Base-by-base conservation (phyloP, 2,113 vertebrate genomes). In the Saimiri boliviensis region DNA sequence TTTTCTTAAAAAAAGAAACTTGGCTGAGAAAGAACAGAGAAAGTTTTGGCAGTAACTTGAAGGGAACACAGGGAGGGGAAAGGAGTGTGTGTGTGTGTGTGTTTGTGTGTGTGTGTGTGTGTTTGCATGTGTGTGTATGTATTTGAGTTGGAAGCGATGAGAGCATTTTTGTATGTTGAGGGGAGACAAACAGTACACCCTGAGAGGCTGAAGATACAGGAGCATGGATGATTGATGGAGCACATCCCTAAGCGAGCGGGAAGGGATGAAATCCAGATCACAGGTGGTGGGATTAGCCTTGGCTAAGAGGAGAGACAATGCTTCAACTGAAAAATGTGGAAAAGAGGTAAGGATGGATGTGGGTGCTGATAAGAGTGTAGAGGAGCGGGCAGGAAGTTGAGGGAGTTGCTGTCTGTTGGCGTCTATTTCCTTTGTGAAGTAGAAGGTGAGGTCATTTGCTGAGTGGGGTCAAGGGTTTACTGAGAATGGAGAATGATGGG, bases 381-480 rank as follows among this genome's bases (percentile, higher is more conserved):
- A 93, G 92, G 94, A 92, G 89, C 77, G 81, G 85, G 87, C 92
- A 95, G 97, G 97, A 97, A 97, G 96, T 47, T 17, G 74, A 93
- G 95, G 97, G 97, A 96, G 97, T 93, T 85, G 81, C 95, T 97
- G 95, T 97, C 96, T 95, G 80, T 88, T 90, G 96, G 97, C 95
- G 76, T 93, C 76, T 90, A 77, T 95, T 98, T 98, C 96, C 97
- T 97, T 93, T 95, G 97, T 96, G 94, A 95, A 97, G 90, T 37
- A 82, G 95, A 96, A 97, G 96, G 94, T 98, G 97, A 97, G 92
- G 96, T 98, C 97, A 97, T 98, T 98, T 98, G 92, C 92, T 97
- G 97, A 98, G 97, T 95, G 90, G 96, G 97, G 97, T 98, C 96
- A 98, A 98, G 97, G 97, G 97, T 97, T 97, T 97, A 96, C n/a